These are phyloP conservation scores for Streptopelia turtur DNA, from an alignment of 2,797 vertebrate genomes.

Conservation along the genomic window DNA sequence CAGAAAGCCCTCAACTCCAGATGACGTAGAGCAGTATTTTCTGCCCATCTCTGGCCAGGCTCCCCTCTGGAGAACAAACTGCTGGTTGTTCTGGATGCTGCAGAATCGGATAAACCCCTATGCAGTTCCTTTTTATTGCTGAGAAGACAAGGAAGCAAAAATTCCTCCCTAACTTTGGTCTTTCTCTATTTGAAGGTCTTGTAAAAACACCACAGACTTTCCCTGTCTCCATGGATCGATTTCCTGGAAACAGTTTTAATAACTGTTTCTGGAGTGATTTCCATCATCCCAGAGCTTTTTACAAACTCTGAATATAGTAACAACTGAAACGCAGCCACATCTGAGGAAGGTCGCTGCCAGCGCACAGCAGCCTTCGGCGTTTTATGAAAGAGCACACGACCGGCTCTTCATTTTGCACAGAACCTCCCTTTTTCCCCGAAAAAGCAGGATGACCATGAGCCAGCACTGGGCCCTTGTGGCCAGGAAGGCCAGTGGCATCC, in stretches of 20 bases:
- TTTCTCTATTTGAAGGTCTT: not conserved
- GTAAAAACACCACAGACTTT: not conserved
- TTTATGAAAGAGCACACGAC: not conserved
- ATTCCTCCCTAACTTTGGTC: not conserved
- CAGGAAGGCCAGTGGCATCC: too few species aligned
- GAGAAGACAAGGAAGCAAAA: not conserved
- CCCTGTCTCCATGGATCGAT: not conserved
- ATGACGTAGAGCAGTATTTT: slow-evolving; percentile 1
- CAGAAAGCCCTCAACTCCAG: slow-evolving; percentile 31
- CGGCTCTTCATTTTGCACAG: not conserved
- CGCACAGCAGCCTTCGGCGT: rapidly evolving
- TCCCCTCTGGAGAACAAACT: not conserved
- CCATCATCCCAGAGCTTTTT: slow-evolving; percentile 34
- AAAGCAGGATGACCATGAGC: not conserved
- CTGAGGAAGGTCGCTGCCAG: not conserved
- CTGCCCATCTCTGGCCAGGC: not conserved
- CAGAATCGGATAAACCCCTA: not conserved
- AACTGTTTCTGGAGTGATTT: slow-evolving; percentile 36
- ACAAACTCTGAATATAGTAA: slow-evolving; percentile 36
- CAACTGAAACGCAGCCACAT: slow-evolving; percentile 11
- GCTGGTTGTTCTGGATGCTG: not conserved
- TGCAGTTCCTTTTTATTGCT: not conserved
- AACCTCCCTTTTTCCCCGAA: not conserved
- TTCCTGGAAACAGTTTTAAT: slow-evolving; percentile 32
- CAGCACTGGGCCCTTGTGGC: too few species aligned